A percentile compares a stretch with the other conserved stretches of the same genome.
Evolutionary conservation across 2,888 invertebrate species (phyloP).

Genomic region (Frankliniella intonsa): DNA sequence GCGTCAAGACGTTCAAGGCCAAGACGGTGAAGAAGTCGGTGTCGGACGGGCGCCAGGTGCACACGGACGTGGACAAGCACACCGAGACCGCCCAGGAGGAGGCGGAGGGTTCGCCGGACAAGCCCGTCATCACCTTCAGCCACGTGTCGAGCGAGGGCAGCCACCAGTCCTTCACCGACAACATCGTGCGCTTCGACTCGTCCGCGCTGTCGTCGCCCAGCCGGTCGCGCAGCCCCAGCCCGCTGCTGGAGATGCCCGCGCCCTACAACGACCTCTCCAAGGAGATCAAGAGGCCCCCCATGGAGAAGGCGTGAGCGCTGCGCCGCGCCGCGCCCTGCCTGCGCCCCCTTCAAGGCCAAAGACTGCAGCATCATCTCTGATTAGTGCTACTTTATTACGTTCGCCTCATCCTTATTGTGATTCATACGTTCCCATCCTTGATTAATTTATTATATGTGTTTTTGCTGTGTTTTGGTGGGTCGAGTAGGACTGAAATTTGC

Average conservation of each 20-base stretch:
- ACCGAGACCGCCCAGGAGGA: slow-evolving; percentile 13
- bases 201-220: background rate
- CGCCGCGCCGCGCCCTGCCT: background rate
- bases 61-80: slow-evolving; percentile 20
- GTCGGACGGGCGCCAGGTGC: slow-evolving; percentile 9
- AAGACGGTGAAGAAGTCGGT: slow-evolving; percentile 13
- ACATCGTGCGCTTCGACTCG: slow-evolving; percentile 13
- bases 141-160: slow-evolving; percentile 14
- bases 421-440: background rate
- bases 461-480: background rate
- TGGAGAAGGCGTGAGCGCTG: slow-evolving; percentile 6
- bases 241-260: slow-evolving; percentile 1
- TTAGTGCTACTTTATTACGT: background rate
- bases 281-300: slow-evolving; percentile 23
- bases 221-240: slow-evolving; percentile 20
- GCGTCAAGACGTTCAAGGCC: slow-evolving; percentile 5
- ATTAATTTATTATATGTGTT: background rate
- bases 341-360: background rate
- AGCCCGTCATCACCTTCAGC: slow-evolving; percentile 25
- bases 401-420: background rate
- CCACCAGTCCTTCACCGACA: slow-evolving; percentile 1
- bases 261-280: slow-evolving; percentile 14
- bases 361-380: slow-evolving; percentile 10
- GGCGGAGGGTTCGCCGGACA: slow-evolving; percentile 9
- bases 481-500: background rate